Conservation (phyloP, 2,113 vertebrate genomes). For the Ictalurus punctatus region DNA sequence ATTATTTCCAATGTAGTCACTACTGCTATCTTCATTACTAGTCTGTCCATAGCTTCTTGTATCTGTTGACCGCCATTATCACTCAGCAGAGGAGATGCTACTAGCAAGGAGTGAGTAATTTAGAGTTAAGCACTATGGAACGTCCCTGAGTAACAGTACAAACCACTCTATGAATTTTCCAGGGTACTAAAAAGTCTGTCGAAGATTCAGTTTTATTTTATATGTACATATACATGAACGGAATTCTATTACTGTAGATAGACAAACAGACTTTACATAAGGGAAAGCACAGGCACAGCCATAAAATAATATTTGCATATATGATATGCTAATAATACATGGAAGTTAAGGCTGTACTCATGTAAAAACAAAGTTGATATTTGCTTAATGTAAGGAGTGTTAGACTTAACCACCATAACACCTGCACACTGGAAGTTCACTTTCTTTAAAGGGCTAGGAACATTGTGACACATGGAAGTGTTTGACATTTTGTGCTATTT, state of each 20-base stretch:
- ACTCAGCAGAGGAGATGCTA: neutral
- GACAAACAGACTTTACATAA: slow-evolving; percentile 34
- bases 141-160: neutral
- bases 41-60: neutral
- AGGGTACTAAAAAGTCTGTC: neutral
- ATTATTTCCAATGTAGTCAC: neutral
- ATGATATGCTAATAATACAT: slow-evolving; percentile 49
- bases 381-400: slow-evolving; percentile 21
- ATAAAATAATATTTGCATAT: slow-evolving; percentile 48
- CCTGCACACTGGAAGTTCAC: slow-evolving; percentile 6
- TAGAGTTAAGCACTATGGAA: neutral
- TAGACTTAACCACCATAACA: slow-evolving; percentile 34
- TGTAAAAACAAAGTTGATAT: slow-evolving; percentile 19
- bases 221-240: neutral
- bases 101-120: neutral
- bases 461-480: neutral
- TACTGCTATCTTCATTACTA: neutral
- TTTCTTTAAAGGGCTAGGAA: slow-evolving; percentile 31
- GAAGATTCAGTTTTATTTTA: neutral
- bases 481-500: slow-evolving; percentile 1
- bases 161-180: neutral
- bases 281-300: slow-evolving; percentile 37
- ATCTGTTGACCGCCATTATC: neutral
- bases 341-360: slow-evolving; percentile 26
- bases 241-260: neutral